Evolutionary conservation across 1,140 invertebrate species (phyloP), one percentile per base, ranked within the genome.

Genomic region (Anagrus nilaparvatae): DNA sequence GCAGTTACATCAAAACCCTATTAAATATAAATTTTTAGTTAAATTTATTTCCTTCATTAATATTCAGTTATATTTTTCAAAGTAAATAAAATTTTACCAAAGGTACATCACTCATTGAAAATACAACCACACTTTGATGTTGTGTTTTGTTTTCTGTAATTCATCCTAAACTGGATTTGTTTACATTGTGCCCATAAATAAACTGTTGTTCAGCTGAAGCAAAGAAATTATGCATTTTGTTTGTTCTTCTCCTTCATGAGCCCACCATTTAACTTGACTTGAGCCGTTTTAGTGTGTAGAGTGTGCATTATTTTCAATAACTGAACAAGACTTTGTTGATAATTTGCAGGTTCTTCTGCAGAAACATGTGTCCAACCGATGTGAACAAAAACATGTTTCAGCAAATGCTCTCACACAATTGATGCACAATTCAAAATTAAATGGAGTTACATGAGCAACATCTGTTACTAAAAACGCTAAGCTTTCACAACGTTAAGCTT

Each of bases 141-240:
- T 90, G 83, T 28, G 80, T 74, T 20, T 88, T 95, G 59, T 87
- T 92, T 66, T 99, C 97, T 34, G 95, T 97, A 52, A 99, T 97
- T 59, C 94, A 74, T 14, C 87, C 89, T 20, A 99, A 70, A 13
- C 96, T 95, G 58, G 87, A 75, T 68, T 99, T 99, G 19, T 87
- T 73, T 30, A 99, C 77, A 70, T 99, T 85, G 67, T 99, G 85
- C 14, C 96, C 96, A 70, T 98, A 98, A 6, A 99, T 71, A 73
- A 95, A 99, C 67, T 97, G 92, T 65, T 99, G 95, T 63, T 99
- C 97, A 5, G 92, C 87, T 20, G 83, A 84, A n/a, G n/a, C n/a
- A n/a, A n/a, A n/a, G n/a, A n/a, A n/a, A n/a, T n/a, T n/a, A n/a
- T n/a, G n/a, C n/a, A n/a, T n/a, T n/a, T n/a, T n/a, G n/a, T n/a